phyloP scores from a whole-genome alignment of 2,113 vertebrate species.

The human region DNA sequence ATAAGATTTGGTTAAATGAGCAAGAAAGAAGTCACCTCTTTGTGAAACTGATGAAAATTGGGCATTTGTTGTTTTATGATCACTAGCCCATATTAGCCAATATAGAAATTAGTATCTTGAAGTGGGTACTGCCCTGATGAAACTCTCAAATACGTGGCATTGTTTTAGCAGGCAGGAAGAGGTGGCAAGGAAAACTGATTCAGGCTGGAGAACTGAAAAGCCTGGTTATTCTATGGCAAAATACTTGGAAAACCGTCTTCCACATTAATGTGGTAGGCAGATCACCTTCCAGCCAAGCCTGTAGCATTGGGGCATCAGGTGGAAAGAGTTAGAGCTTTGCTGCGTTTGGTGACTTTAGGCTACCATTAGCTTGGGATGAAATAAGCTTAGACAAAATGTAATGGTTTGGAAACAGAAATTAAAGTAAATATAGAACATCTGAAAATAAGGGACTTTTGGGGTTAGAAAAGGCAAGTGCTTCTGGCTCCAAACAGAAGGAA shows the following conservation, averaged over 20 bases:
- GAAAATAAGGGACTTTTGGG: neutral
- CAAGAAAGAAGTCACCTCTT: neutral
- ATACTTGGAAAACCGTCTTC: no score
- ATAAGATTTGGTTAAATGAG: neutral
- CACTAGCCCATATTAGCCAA: neutral
- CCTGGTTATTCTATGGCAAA: neutral
- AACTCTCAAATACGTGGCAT: neutral
- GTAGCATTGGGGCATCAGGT: neutral
- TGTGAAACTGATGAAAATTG: neutral
- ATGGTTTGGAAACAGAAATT: neutral
- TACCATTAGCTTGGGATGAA: neutral
- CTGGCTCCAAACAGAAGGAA: neutral
- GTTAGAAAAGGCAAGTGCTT: neutral
- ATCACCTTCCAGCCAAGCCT: neutral
- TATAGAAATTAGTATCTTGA: neutral
- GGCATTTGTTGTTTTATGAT: neutral
- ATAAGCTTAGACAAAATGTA: neutral
- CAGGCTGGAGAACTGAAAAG: neutral
- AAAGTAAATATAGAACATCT: neutral
- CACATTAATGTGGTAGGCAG: rapidly evolving
- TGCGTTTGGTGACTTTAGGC: no score
- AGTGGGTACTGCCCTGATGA: neutral
- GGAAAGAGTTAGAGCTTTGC: rapidly evolving
- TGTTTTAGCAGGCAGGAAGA: neutral
- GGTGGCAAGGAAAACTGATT: no score